Evolutionary conservation across 2,113 vertebrate species (phyloP).

Genomic region (Phalacrocorax brasilianus): DNA sequence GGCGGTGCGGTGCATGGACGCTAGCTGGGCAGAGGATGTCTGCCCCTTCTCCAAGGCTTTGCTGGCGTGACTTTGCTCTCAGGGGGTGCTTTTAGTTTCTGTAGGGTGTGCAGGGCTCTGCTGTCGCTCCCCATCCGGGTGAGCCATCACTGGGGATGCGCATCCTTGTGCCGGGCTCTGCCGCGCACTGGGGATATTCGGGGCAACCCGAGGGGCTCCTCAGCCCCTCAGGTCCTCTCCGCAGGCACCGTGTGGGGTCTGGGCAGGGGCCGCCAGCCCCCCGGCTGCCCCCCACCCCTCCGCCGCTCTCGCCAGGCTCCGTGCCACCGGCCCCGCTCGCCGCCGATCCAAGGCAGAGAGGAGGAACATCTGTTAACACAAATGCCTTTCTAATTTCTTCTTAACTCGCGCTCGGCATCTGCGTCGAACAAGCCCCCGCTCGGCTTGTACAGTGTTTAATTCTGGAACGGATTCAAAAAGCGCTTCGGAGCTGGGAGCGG

Average conservation of each 20-base stretch:
- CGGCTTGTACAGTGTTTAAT: slow-evolving; percentile 52
- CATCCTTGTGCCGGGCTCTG: neutral
- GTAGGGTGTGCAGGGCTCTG: neutral
- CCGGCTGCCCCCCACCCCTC: neutral
- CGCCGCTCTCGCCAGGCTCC: neutral
- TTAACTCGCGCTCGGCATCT: slow-evolving; percentile 63
- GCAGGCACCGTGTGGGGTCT: neutral
- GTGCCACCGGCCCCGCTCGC: neutral
- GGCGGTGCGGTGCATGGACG: rapidly evolving
- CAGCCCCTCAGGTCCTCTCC: neutral
- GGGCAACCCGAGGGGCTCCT: neutral
- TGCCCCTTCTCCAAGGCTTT: neutral
- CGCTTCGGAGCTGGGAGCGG: neutral
- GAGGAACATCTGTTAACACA: slow-evolving; percentile 71
- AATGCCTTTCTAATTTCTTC: slow-evolving; percentile 64
- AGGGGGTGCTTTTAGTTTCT: rapidly evolving
- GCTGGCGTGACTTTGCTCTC: neutral
- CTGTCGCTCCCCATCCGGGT: rapidly evolving
- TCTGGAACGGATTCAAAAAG: slow-evolving; percentile 71
- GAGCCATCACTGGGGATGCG: rapidly evolving
- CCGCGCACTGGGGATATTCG: rapidly evolving
- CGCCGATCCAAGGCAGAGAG: slow-evolving; percentile 20
- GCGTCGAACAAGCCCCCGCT: slow-evolving; percentile 49
- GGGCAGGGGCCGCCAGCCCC: neutral
- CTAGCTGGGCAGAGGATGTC: neutral